Base-by-base conservation (phyloP, 2,797 vertebrate species). In the Morus bassanus region DNA sequence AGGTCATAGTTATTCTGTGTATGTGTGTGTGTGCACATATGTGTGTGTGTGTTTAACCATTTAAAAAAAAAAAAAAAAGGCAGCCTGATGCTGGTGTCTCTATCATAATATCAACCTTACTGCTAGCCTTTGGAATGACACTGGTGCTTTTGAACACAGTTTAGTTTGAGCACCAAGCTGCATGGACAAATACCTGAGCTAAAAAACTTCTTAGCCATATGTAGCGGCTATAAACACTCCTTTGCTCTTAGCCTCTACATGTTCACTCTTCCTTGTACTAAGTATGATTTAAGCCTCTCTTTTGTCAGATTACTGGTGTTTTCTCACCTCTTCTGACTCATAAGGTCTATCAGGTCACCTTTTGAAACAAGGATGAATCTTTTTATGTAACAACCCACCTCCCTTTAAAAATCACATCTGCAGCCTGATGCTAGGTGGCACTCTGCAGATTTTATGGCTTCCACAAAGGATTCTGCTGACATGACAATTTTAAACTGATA, bases 1-100 rank as follows among this genome's bases (percentile, higher is more conserved):
- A 90, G 33, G 10, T 65, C 65, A 60, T 12, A 64, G 11, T 60
- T 18, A 7, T 48, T 79, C 15, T 64, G 1, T 51, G 2, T 50
- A 3, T 13, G 7, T 39, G 15, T 28, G 3, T 31, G 8, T 23
- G 10, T 7, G 16, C 0, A 1, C 0, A 5, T 18, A 6, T 13
- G 7, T 56, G 11, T 9, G 2, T 3, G 0, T 67, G 8, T 57
- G 25, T 43, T 88, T 59, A 59, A 76, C 6, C 33, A 45, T 22
- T 63, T 79, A 4, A 46, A 67, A 31, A 91, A n/a, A 6, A 11
- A 53, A 41, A 11, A 56, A 41, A 54, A n/a, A 24, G 3, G 3
- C 30, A 13, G 3, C 30, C 9, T 60, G 31, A 11, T 59, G 13
- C 21, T 51, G 33, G 4, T 56, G 14, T 76, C 4, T 72, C 54